Base-by-base conservation (phyloP, 2,797 vertebrate genomes). In the Ctenochaetus hawaiiensis region DNA sequence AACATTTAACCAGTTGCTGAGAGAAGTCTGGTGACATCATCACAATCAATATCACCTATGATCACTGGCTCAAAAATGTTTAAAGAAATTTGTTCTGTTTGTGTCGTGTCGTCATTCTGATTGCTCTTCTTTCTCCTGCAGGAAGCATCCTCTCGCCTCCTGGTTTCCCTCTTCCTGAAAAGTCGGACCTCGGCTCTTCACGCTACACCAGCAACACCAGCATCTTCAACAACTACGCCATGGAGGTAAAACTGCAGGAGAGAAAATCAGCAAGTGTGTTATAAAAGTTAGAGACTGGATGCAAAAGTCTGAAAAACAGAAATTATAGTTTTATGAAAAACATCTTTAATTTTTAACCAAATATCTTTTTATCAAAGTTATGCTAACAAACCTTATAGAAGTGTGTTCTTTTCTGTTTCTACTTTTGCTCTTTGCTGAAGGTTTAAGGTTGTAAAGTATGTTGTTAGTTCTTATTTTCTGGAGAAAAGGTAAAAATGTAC, bases 181-280 rank as follows among this genome's bases (percentile, higher is more conserved):
- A 95, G 83, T 96, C 96, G 0, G 97, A 98, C 78, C 76, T 96
- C 56, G 80, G 95, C 48, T 97, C 97, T 8, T 97, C 97, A 8
- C 96, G 94, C 91, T 97, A 94, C 81, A 96, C 96, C n/a, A 98
- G 97, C 89, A 97, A 95, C 83, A 95, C 95, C 89, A 97, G 96
- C 20, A 95, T 97, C 92, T 98, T 97, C 92, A 97, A 96, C 92
- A 97, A 97, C 93, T 97, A 96, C 1, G 97, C 97, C 56, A 96
- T 99, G 96, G 97, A 99, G 97, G 97, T 98, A 93, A 66, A 60
- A 72, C 22, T 8, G 17, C 12, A 23, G 5, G 16, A 22, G 12
- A 8, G 9, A 7, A 20, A 26, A 26, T 67, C 11, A 72, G 17
- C 8, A 1, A 3, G 20, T 12, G 1, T 16, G 10, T 22, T 48